A percentile compares a stretch with the other conserved stretches of the same genome.
These are phyloP conservation scores for Pangasius krempfi DNA, from an alignment of 2,797 vertebrate species.

Conservation along the genomic window DNA sequence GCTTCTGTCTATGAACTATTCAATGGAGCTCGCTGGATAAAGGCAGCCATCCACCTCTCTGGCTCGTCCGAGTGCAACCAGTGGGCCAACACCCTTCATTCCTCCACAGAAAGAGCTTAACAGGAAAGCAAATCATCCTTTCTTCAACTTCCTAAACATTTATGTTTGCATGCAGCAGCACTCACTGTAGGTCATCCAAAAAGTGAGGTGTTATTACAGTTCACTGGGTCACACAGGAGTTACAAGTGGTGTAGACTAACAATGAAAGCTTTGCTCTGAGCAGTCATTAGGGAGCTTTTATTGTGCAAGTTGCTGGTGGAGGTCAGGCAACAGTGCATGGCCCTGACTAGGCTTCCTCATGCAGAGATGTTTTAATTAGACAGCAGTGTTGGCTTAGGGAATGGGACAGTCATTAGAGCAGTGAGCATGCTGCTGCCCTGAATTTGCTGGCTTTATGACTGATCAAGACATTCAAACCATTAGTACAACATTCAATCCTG, in stretches of 20 bases:
- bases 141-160: not conserved
- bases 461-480: not conserved
- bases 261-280: slow-evolving; percentile 45
- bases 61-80: slow-evolving; percentile 29
- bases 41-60: slow-evolving; percentile 61
- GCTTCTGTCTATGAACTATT: slow-evolving; percentile 66
- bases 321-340: slow-evolving; percentile 55
- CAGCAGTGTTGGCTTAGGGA: not conserved
- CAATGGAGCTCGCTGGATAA: slow-evolving; percentile 61
- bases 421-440: slow-evolving; percentile 11
- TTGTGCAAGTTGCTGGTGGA: slow-evolving; percentile 52
- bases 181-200: slow-evolving; percentile 1
- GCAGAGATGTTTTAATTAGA: slow-evolving; percentile 70
- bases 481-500: not conserved
- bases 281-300: slow-evolving; percentile 57
- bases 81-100: slow-evolving; percentile 34
- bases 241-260: slow-evolving; percentile 15
- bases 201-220: slow-evolving; percentile 12
- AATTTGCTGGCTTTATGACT: slow-evolving; percentile 7
- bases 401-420: slow-evolving; percentile 3
- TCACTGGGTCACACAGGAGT: slow-evolving; percentile 7
- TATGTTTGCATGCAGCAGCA: not conserved
- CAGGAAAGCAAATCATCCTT: not conserved
- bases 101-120: slow-evolving; percentile 22
- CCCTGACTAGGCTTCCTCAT: slow-evolving; percentile 52